Evolutionary conservation across 2,113 vertebrate genomes (phyloP).

Genomic region (Leucopternis melanops): DNA sequence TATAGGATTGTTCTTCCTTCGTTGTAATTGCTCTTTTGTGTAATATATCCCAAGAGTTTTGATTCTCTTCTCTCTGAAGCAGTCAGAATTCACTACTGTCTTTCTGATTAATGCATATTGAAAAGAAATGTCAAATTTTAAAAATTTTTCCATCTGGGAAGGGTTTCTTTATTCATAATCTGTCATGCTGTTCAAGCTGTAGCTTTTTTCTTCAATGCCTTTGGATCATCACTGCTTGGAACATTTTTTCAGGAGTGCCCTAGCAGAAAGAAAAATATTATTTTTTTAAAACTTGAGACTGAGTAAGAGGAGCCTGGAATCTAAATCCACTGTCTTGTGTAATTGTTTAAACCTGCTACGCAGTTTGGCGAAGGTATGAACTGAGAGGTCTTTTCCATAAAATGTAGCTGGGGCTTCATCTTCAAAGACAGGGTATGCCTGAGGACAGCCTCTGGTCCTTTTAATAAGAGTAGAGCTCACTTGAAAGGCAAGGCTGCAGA

Average conservation of each 20-base stretch:
- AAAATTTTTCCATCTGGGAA: slow-evolving; percentile 5
- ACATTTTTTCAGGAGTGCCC: neutral
- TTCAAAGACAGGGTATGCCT: neutral
- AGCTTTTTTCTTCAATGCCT: neutral
- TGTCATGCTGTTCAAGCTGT: neutral
- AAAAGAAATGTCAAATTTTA: slow-evolving; percentile 4
- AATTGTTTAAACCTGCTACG: neutral
- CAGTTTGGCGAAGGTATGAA: neutral
- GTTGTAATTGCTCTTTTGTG: neutral
- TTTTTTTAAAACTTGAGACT: slow-evolving; percentile 23
- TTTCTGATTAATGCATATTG: neutral
- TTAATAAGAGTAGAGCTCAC: neutral
- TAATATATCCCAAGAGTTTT: neutral
- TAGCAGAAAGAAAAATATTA: slow-evolving; percentile 35
- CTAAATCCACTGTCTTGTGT: neutral
- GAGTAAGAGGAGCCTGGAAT: slow-evolving; percentile 4
- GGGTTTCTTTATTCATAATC: neutral
- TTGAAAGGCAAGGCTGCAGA: neutral
- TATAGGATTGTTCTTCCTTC: neutral
- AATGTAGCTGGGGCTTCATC: neutral
- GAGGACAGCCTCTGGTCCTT: neutral
- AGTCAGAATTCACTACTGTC: slow-evolving; percentile 8
- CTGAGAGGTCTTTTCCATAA: neutral
- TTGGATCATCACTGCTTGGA: slow-evolving; percentile 4
- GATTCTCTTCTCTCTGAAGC: slow-evolving; percentile 4